Evolutionary conservation across 2,797 vertebrate species (phyloP), one percentile per base, ranked within the genome.

Genomic region (Microcaecilia unicolor): DNA sequence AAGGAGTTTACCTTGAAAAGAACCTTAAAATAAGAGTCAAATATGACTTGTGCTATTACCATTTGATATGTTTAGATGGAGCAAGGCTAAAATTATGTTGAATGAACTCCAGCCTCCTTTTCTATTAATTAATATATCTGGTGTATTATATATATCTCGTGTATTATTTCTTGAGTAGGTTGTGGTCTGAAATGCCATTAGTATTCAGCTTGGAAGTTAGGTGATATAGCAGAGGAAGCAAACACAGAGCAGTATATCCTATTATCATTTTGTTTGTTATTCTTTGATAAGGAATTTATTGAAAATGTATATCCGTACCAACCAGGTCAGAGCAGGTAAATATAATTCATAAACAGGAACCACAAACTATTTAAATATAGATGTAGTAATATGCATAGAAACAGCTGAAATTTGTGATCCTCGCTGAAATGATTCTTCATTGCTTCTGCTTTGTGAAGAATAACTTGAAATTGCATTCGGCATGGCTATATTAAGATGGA

Each of bases 401-500:
- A 20, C 25, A 21, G 25, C 18, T 55, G 37, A 39, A 13, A 59
- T 63, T 29, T 58, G 15, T 61, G 37, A 34, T 61, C 33, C 15
- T 38, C 18, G 28, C 7, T 15, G 51, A 43, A 41, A 25, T 18
- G 3, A 35, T 39, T 66, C 60, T 51, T 4, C 19, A 28, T 37
- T 39, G 25, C 22, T 61, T 31, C 37, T 50, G 23, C 19, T 48
- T 57, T 41, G 4, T 55, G 48, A 64, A 26, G 41, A 74, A 61
- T 42, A 18, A 41, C 28, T 34, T 49, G 31, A 55, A 67, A 61
- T 55, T 51, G 15, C 31, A 34, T 66, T 12, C 9, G 2, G 11
- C 55, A 61, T 53, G 26, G 46, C 41, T 43, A 28, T 33, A 48
- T 25, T 52, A 65, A 54, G 27, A 44, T 46, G 51, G 34, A 69